Evolutionary conservation across 2,113 vertebrate genomes (phyloP).

Genomic region (Herpailurus yagouaroundi): DNA sequence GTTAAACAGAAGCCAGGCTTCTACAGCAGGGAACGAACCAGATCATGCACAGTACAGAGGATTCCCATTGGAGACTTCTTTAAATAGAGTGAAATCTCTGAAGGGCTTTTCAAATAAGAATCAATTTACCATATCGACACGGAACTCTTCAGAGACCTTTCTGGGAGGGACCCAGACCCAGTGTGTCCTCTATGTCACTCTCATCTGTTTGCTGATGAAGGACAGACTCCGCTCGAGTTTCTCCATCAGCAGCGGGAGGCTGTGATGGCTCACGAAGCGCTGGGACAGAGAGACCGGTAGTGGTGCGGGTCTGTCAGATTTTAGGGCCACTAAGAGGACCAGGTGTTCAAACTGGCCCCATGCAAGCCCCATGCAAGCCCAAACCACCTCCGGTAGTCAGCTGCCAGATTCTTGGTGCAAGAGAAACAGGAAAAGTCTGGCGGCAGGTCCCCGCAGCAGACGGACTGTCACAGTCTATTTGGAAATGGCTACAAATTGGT

Average conservation of each 20-base stretch:
- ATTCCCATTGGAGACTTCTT: neutral
- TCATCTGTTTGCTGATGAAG: neutral
- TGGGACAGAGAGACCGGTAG: neutral
- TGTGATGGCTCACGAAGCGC: neutral
- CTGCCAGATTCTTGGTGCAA: neutral
- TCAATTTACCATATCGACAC: neutral
- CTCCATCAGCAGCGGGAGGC: neutral
- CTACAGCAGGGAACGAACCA: neutral
- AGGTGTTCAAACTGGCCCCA: neutral
- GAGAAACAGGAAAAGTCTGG: neutral
- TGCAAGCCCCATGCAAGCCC: neutral
- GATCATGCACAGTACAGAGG: neutral
- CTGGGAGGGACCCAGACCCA: neutral
- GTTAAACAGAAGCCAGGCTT: neutral
- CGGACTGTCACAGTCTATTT: neutral
- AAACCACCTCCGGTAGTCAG: too few species aligned
- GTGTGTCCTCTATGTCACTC: neutral
- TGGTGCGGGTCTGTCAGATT: neutral
- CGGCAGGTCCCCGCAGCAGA: neutral
- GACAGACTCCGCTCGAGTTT: accelerated
- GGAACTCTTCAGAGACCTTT: neutral
- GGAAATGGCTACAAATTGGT: neutral
- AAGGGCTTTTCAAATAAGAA: neutral
- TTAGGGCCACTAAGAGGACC: neutral
- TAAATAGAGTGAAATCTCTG: neutral